Percentiles rank a stretch among this genome's conserved stretches.
phyloP scores from a whole-genome alignment of 2,797 vertebrate species.

The Loriculus beryllinus region DNA sequence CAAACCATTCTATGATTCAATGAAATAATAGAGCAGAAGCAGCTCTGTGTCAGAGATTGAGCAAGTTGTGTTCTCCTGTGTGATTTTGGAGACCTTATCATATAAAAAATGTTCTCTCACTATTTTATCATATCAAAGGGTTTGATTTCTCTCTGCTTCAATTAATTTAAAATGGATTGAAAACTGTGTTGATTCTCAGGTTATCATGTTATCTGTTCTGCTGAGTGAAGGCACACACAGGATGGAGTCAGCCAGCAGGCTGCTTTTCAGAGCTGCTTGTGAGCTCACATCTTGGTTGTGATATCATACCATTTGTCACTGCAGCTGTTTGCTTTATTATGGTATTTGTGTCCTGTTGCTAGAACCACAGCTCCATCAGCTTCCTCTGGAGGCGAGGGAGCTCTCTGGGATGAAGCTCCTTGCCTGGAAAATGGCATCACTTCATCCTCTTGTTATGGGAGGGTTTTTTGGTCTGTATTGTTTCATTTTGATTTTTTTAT shows the following conservation, averaged over 20 bases:
- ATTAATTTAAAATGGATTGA: neutral
- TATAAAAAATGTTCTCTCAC: neutral
- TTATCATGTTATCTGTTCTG: fast-evolving
- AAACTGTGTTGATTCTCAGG: neutral
- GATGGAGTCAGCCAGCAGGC: neutral
- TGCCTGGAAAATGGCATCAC: neutral
- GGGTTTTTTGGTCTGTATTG: neutral
- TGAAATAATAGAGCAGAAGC: neutral
- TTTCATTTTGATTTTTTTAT: neutral
- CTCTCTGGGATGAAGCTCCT: neutral
- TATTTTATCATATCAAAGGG: neutral
- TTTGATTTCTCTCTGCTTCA: neutral
- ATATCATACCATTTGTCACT: neutral
- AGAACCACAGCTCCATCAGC: neutral
- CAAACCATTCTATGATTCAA: too few relatives aligned
- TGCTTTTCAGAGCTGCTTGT: neutral
- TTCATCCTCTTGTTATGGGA: neutral
- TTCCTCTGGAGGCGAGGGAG: neutral
- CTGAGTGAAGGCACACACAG: too few relatives aligned
- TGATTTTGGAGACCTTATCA: neutral
- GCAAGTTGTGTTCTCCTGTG: fast-evolving
- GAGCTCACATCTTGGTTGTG: neutral
- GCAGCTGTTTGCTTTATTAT: neutral
- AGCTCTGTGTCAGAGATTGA: fast-evolving
- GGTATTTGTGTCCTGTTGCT: neutral